phyloP scores from a whole-genome alignment of 2,113 vertebrate species.

The Anthoscopus minutus region DNA sequence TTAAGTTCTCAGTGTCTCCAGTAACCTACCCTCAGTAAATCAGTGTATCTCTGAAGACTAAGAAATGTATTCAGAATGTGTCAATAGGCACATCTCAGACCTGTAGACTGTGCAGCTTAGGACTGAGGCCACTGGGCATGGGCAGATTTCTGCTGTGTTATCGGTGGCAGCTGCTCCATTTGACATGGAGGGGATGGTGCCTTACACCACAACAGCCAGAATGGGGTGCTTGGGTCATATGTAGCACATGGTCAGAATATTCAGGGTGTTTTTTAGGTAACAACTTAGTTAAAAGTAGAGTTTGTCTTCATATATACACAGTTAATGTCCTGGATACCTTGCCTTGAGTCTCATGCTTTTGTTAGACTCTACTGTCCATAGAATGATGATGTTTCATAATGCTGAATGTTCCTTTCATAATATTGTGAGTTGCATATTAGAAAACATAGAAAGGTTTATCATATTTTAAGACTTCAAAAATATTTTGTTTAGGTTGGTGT shows the following conservation, averaged over 20 bases:
- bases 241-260: not conserved
- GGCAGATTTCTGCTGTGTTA: not conserved
- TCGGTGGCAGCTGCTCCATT: not conserved
- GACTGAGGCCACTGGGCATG: not conserved
- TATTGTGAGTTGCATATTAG: not conserved
- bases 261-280: not conserved
- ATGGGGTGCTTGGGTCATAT: not conserved
- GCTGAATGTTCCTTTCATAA: not conserved
- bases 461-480: slow-evolving; percentile 48
- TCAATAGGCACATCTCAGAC: not conserved
- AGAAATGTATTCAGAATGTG: not conserved
- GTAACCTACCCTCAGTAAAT: not conserved
- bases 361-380: not conserved
- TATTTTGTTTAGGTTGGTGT: slow-evolving; percentile 73
- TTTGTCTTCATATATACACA: not conserved
- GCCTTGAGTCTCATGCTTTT: not conserved
- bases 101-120: not conserved
- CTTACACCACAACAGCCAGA: not conserved
- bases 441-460: not conserved
- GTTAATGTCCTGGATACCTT: not conserved
- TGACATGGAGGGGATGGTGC: not conserved
- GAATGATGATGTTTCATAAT: not conserved
- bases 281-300: not conserved
- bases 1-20: not conserved
- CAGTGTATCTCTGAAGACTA: not conserved